phyloP scores from a whole-genome alignment of 2,113 vertebrate genomes.

The Myotis lucifugus region DNA sequence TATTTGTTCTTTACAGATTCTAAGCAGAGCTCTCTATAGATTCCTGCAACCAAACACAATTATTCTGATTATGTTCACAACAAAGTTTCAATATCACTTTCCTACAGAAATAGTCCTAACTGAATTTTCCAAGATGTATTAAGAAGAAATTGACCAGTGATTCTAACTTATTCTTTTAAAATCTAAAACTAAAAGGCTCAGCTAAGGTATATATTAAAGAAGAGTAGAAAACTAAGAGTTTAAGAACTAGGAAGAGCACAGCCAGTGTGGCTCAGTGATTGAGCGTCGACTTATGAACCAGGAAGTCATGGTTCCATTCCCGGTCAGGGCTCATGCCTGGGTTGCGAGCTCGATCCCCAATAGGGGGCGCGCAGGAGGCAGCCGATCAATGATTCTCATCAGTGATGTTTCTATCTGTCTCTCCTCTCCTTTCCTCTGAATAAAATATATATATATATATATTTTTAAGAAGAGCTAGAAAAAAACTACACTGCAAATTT shows the following conservation, averaged over 20 bases:
- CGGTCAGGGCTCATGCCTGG: too few relatives aligned
- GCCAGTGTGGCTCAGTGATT: too few relatives aligned
- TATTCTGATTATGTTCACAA: slow-evolving; percentile 68
- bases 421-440: too few relatives aligned
- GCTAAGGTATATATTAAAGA: slow-evolving; percentile 36
- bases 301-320: too few relatives aligned
- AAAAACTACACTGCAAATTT: slow-evolving; percentile 39
- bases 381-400: too few relatives aligned
- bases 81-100: slow-evolving; percentile 46
- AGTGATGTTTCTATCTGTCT: too few relatives aligned
- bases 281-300: too few relatives aligned
- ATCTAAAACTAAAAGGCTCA: slow-evolving; percentile 29
- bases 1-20: slow-evolving; percentile 99
- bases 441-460: too few relatives aligned
- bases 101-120: slow-evolving; percentile 47
- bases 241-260: neutral
- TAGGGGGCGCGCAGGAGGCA: too few relatives aligned
- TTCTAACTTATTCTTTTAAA: slow-evolving; percentile 54
- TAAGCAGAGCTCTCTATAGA: slow-evolving; percentile 96
- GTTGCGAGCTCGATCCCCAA: too few relatives aligned
- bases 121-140: slow-evolving; percentile 30
- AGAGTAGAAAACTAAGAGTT: slow-evolving; percentile 46
- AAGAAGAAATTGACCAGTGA: slow-evolving; percentile 47
- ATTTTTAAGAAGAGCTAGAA: neutral
- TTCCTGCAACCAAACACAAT: slow-evolving; percentile 89